Evolutionary conservation across 2,113 vertebrate species (phyloP), one percentile per base, ranked within the genome.

Genomic region (Haliaeetus leucogaster): DNA sequence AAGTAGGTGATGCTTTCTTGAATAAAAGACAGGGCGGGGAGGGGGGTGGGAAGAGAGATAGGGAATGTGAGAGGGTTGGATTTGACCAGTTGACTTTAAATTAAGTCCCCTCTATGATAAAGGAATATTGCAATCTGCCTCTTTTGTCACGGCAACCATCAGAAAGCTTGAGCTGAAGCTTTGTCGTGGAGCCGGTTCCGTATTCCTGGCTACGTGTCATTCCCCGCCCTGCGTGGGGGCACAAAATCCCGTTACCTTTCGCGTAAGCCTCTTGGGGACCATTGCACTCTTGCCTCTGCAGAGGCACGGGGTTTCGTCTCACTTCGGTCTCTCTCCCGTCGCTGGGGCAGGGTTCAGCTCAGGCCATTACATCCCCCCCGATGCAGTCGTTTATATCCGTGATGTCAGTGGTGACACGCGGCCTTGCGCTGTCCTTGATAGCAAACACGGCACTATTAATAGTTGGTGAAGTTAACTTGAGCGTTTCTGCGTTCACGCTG

Each of bases 401-500:
- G 89, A 87, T 94, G 94, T 97, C 93, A 91, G 78, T 27, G 62
- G 74, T 13, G 58, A 62, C 62, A 59, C 50, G 5, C 3, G 55
- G 94, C 94, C 91, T 94, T 80, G 89, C 7, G 4, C 81, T 62
- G 89, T 73, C 95, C 97, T 96, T 91, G 86, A 40, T 53, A 34
- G 73, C 84, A 61, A 82, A 61, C 89, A 30, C 42, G 7, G 56
- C 68, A 34, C 87, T 94, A 59, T 94, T 77, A 88, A 88, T 85
- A 95, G 91, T 38, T 47, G 3, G 43, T 26, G 61, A 79, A 56
- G 77, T 84, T 91, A 48, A 81, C 80, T 40, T 87, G 77, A 67
- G 63, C n/a, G 1, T 55, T 27, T 16, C 93, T n/a, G 72, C 1
- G 0, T n/a, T 61, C 55, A 30, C 0, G 0, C 66, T 10, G 4